Conservation (phyloP, 2,797 vertebrate genomes). For the Syngnathus rostellatus region DNA sequence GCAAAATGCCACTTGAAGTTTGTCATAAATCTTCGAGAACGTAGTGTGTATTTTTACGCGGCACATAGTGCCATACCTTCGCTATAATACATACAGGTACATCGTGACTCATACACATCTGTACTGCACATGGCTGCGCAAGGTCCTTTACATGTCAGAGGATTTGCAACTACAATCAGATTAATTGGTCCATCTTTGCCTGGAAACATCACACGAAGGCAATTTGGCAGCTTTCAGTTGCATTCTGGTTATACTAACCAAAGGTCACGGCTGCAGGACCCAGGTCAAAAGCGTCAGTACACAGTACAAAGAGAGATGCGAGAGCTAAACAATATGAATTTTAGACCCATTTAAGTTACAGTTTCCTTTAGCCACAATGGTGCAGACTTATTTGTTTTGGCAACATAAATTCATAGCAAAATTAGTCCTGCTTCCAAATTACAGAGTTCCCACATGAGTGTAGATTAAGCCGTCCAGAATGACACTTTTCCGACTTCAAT, state of each 20-base stretch:
- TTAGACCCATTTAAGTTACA: slow-evolving; percentile 26
- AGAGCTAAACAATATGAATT: slow-evolving; percentile 37
- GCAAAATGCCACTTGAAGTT: slow-evolving; percentile 25
- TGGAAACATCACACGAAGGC: slow-evolving; percentile 62
- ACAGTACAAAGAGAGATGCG: neutral
- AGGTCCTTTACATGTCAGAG: slow-evolving; percentile 78
- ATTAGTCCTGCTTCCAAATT: slow-evolving; percentile 73
- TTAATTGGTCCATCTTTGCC: slow-evolving; percentile 83
- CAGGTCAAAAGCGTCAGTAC: slow-evolving; percentile 52
- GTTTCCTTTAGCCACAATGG: slow-evolving; percentile 28
- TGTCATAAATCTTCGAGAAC: slow-evolving; percentile 25
- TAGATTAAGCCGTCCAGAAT: slow-evolving; percentile 76
- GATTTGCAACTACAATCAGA: slow-evolving; percentile 87
- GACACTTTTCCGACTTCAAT: slow-evolving; percentile 74
- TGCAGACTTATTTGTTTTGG: neutral
- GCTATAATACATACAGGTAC: slow-evolving; percentile 41
- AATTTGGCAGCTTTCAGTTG: slow-evolving; percentile 61
- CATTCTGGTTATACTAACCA: slow-evolving; percentile 65
- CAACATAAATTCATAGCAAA: slow-evolving; percentile 13
- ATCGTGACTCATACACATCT: slow-evolving; percentile 75
- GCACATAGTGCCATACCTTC: slow-evolving; percentile 13
- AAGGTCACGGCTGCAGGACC: slow-evolving; percentile 55
- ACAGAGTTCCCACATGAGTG: slow-evolving; percentile 83
- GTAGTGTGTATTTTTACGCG: slow-evolving; percentile 18
- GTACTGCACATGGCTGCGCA: slow-evolving; percentile 79